Evolutionary conservation across 2,113 vertebrate genomes (phyloP).

Genomic region (Struthio camelus): DNA sequence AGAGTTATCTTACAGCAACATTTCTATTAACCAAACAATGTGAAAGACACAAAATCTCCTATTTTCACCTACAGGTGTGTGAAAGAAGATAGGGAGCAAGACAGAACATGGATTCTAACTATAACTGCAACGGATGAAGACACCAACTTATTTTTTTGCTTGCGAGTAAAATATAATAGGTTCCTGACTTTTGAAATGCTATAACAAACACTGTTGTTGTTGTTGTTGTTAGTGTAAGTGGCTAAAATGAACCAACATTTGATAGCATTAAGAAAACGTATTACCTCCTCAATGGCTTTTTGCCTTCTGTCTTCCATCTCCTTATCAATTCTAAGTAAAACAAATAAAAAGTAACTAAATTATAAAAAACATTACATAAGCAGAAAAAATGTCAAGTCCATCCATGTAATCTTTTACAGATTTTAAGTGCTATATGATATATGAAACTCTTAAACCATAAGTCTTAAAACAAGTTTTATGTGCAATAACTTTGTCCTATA

Average conservation of each 20-base stretch:
- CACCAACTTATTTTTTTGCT: background rate
- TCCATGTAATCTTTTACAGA: background rate
- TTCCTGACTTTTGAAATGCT: background rate
- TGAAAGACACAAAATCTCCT: background rate
- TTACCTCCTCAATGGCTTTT: constrained; percentile 96
- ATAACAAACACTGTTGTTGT: accelerated
- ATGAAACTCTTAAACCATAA: background rate
- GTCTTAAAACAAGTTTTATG: background rate
- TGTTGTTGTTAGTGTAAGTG: background rate
- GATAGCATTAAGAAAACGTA: background rate
- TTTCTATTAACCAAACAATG: background rate
- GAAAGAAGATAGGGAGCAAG: background rate
- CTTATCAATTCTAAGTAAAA: constrained; percentile 84
- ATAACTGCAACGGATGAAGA: background rate
- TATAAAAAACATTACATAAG: constrained; percentile 58
- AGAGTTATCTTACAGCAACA: background rate
- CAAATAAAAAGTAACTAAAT: constrained; percentile 64
- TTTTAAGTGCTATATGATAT: background rate
- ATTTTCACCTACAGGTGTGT: background rate
- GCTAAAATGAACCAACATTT: background rate
- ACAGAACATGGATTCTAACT: background rate
- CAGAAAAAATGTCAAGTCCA: background rate
- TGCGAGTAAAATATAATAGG: background rate
- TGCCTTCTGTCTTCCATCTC: constrained; percentile 94
- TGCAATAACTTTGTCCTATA: background rate